Evolutionary conservation across 2,888 invertebrate species (phyloP), one percentile per base, ranked within the genome.

Genomic region (Pachymerium ferrugineum): DNA sequence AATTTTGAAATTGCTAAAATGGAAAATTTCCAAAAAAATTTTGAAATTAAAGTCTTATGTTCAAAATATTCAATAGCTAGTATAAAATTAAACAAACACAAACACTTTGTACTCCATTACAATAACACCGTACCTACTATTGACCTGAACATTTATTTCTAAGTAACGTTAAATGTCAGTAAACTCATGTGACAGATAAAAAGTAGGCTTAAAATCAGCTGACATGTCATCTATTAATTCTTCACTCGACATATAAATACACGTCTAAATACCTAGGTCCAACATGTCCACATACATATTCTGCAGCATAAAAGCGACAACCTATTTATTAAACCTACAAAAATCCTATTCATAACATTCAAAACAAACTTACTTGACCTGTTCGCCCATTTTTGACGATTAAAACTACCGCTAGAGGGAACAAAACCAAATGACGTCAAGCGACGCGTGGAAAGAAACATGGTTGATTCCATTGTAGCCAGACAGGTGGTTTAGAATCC

Each of bases 391-490:
- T 54, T 54, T 54, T 22, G 1, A 10, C 8, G 14, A 38, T 47
- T 16, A 8, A 54, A 25, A 3, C 14, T 54, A 14, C 25, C 54
- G 54, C 54, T 54, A 54, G 54, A 54, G 54, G 54, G 54, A 54
- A 22, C n/a, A 54, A 16, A 16, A 47, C 10, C 54, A 22, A 10
- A 25, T 25, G 22, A 54, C 14, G 14, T 14, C 6, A 54, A 25
- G 8, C 25, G 54, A 54, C 54, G 54, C 25, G 1, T 22, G n/a
- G 1, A 25, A 54, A 8, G 1, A 3, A 54, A 54, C 54, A 22
- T 54, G 54, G 54, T 54, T 54, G 25, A 54, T 54, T 54, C 54
- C 54, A 54, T 54, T 54, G 54, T 54, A 25, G 14, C 54, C 25
- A 54, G 54, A 54, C 54, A 54, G 54, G 54, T 54, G 54, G 54